Evolutionary conservation across 2,113 vertebrate genomes (phyloP).

Genomic region (Ivindomyrus marchei): DNA sequence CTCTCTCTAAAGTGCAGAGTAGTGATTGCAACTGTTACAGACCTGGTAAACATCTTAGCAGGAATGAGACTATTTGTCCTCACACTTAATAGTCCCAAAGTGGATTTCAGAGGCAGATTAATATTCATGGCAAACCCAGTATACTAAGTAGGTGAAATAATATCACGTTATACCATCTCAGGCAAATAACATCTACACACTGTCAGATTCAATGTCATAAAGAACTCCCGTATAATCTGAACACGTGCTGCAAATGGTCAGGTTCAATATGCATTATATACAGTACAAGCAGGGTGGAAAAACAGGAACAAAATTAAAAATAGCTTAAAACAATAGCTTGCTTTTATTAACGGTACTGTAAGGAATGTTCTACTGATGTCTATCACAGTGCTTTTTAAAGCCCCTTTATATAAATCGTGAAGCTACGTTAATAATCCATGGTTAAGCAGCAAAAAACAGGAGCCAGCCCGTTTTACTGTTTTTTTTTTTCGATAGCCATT

Average conservation of each 20-base stretch:
- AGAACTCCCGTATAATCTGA: neutral
- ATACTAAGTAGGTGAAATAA: neutral
- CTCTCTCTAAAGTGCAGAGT: slow-evolving; percentile 21
- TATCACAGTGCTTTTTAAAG: slow-evolving; percentile 25
- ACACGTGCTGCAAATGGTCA: neutral
- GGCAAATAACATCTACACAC: neutral
- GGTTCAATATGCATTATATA: slow-evolving; percentile 2
- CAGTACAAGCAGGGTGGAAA: neutral
- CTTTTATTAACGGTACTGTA: neutral
- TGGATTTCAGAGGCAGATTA: neutral
- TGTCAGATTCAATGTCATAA: neutral
- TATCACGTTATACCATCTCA: neutral
- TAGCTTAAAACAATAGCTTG: neutral
- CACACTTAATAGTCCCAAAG: neutral
- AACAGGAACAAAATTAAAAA: neutral
- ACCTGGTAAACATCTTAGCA: neutral
- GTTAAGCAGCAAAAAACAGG: slow-evolving; percentile 26
- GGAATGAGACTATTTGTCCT: neutral
- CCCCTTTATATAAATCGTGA: slow-evolving; percentile 17
- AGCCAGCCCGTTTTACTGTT: slow-evolving; percentile 23
- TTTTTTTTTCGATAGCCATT: neutral
- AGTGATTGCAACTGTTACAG: slow-evolving; percentile 7
- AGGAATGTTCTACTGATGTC: slow-evolving; percentile 1
- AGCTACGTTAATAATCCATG: slow-evolving; percentile 23
- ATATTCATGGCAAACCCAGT: neutral